Evolutionary conservation across 2,888 invertebrate species (phyloP), one percentile per base, ranked within the genome.

Genomic region (Pedicia rivosa): DNA sequence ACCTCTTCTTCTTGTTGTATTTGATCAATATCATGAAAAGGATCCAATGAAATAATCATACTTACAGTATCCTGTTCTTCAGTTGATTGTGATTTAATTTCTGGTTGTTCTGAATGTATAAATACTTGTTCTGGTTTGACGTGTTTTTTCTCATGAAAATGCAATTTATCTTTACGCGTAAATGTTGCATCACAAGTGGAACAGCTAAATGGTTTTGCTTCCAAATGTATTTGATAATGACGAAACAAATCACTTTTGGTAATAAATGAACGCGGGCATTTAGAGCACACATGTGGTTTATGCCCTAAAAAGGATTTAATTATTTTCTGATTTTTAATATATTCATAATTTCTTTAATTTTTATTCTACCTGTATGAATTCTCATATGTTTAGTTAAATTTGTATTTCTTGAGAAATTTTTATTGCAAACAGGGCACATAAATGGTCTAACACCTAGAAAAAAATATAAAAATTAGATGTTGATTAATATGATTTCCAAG

Each of bases 321-420:
- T n/a, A n/a, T n/a, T n/a, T n/a, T n/a, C n/a, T n/a, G n/a, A n/a
- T n/a, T n/a, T n/a, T n/a, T n/a, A n/a, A n/a, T n/a, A n/a, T n/a
- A n/a, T n/a, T n/a, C n/a, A n/a, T n/a, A n/a, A n/a, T n/a, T n/a
- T n/a, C n/a, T n/a, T n/a, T n/a, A n/a, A n/a, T n/a, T n/a, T n/a
- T n/a, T n/a, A n/a, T n/a, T n/a, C n/a, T n/a, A n/a, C n/a, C 74
- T 24, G 72, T 72, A 56, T 79, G 79, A 31, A 78, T 78, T 38
- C 78, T 66, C 50, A 78, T 66, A 53, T 79, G 79, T 52, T 79
- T 79, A 39, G 78, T 78, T 27, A 79, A 62, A 56, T 79, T 79
- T n/a, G 78, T 78, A 46, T 78, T 80, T 16, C 80, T 64, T 4
- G 79, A 78, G 52, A 81, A 81, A 38, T 76, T 76, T 55, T 81